Percentiles rank a stretch among this genome's conserved stretches.
Evolutionary conservation across 2,888 invertebrate genomes (phyloP).

Genomic region (Fragum sueziense): DNA sequence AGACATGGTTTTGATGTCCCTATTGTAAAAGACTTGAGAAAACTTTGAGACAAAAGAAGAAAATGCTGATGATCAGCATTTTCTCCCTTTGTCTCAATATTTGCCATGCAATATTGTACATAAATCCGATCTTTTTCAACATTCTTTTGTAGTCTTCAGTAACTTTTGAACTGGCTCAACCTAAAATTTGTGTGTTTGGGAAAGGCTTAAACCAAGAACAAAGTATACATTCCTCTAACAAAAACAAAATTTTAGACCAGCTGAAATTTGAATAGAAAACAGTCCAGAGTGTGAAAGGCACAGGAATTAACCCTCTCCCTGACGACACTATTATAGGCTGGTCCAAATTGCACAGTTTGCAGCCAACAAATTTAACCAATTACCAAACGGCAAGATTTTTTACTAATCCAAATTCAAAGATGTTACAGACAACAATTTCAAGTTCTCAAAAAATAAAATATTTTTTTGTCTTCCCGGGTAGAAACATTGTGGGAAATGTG

Average conservation of each 20-base stretch:
- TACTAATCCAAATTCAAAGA: background rate
- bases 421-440: background rate
- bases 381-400: background rate
- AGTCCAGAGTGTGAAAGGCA: background rate
- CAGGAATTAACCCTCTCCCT: background rate
- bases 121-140: too few relatives aligned
- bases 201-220: background rate
- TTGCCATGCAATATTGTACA: too few relatives aligned
- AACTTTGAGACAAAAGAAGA: too few relatives aligned
- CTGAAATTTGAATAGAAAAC: background rate
- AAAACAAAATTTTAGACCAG: background rate
- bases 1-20: too few relatives aligned
- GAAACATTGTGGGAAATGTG: background rate
- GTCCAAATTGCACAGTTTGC: background rate
- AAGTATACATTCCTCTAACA: background rate
- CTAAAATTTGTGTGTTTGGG: background rate
- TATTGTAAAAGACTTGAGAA: too few relatives aligned
- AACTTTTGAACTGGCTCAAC: background rate
- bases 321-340: background rate
- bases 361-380: background rate
- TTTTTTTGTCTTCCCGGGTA: background rate
- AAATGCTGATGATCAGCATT: too few relatives aligned
- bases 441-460: background rate
- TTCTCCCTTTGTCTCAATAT: too few relatives aligned
- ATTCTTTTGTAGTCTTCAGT: too few relatives aligned